Percentiles rank a stretch among this genome's conserved stretches.
Conservation (phyloP, 2,888 invertebrate genomes). For the Watsonalla binaria region DNA sequence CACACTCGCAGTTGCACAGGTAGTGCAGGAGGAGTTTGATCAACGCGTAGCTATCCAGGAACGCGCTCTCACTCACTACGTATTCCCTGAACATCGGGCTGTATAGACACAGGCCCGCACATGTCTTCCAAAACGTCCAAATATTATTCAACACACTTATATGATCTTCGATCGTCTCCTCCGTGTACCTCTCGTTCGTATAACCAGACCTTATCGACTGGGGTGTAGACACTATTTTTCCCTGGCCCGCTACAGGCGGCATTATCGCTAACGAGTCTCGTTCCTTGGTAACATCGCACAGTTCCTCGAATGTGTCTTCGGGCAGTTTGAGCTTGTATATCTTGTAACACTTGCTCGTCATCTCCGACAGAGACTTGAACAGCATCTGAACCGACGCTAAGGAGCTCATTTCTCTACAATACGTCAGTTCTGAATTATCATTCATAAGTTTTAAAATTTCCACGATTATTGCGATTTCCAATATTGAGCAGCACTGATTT, state of each 20-base stretch:
- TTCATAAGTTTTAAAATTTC: slow-evolving; percentile 75
- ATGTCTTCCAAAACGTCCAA: slow-evolving; percentile 73
- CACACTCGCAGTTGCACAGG: slow-evolving; percentile 34
- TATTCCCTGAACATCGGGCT: slow-evolving; percentile 75
- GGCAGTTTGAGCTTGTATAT: slow-evolving; percentile 55
- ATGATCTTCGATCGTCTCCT: slow-evolving; percentile 41
- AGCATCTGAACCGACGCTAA: slow-evolving; percentile 66
- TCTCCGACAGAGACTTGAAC: slow-evolving; percentile 55
- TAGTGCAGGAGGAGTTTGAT: slow-evolving; percentile 52
- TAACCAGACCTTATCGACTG: slow-evolving; percentile 27
- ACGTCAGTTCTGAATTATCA: slow-evolving; percentile 45
- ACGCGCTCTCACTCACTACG: slow-evolving; percentile 54
- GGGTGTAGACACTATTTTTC: slow-evolving; percentile 30
- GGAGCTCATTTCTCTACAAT: slow-evolving; percentile 54
- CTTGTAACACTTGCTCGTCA: slow-evolving; percentile 56
- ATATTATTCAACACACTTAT: slow-evolving; percentile 59
- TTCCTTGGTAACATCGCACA: slow-evolving; percentile 49
- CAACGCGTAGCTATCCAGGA: slow-evolving; percentile 56
- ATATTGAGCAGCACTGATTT: slow-evolving; percentile 78
- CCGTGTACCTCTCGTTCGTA: slow-evolving; percentile 24
- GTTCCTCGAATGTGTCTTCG: slow-evolving; percentile 42
- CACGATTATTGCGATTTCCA: slow-evolving; percentile 80
- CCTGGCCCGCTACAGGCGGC: slow-evolving; percentile 12
- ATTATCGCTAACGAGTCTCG: slow-evolving; percentile 34
- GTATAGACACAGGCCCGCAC: slow-evolving; percentile 71